Conservation (phyloP, 2,888 invertebrate species). For the Tridacna gigas region DNA sequence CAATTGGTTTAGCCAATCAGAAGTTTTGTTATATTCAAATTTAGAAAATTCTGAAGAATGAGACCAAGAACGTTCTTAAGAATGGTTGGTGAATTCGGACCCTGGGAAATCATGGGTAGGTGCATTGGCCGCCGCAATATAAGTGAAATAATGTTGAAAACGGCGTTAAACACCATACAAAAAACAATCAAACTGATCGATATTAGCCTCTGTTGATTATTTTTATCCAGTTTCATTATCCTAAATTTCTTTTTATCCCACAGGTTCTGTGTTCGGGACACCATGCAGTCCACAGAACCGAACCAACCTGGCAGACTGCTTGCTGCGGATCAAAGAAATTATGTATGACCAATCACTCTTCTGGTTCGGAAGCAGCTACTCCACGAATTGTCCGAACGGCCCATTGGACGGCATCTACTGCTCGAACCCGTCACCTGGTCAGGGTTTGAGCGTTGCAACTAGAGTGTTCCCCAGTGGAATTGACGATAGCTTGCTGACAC, state of each 20-base stretch:
- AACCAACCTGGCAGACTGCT: constrained; percentile 36
- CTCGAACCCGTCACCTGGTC: constrained; percentile 12
- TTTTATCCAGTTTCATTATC: no score
- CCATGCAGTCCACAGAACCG: constrained; percentile 34
- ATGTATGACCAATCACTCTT: constrained; percentile 21
- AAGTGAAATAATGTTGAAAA: no score
- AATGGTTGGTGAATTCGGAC: no score
- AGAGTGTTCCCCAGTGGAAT: constrained; percentile 23
- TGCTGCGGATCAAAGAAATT: constrained; percentile 14
- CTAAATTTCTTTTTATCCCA: not conserved
- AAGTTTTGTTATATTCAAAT: no score
- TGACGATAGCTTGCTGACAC: not conserved
- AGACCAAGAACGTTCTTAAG: no score
- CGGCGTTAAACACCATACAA: no score
- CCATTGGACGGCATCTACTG: constrained; percentile 7
- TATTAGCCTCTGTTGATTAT: no score
- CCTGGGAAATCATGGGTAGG: no score
- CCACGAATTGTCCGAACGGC: constrained; percentile 31
- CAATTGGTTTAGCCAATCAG: no score
- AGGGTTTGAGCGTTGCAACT: constrained; percentile 26
- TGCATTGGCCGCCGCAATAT: no score
- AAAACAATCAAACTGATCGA: not conserved
- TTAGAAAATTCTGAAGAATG: no score
- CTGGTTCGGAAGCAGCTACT: constrained; percentile 52
- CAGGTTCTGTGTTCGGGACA: constrained; percentile 21